Evolutionary conservation across 2,113 vertebrate genomes (phyloP).

Genomic region (Arothron firmamentum): DNA sequence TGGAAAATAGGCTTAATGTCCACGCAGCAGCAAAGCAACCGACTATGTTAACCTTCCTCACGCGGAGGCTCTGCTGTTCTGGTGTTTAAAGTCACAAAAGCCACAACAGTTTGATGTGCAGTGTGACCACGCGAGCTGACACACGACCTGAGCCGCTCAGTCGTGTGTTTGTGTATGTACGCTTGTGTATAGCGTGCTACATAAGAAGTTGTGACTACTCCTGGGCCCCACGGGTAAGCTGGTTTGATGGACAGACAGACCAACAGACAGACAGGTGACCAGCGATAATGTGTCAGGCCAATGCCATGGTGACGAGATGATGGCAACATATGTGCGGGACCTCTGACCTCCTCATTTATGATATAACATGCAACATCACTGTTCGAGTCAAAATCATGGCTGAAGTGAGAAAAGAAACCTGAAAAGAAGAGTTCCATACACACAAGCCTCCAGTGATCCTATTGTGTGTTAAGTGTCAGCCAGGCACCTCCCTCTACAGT

Average conservation of each 20-base stretch:
- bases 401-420: slow-evolving; percentile 24
- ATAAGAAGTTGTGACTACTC: slow-evolving; percentile 58
- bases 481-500: slow-evolving; percentile 42
- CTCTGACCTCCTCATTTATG: slow-evolving; percentile 41
- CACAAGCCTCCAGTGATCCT: slow-evolving; percentile 34
- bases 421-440: slow-evolving; percentile 48
- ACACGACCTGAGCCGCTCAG: slow-evolving; percentile 50
- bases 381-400: slow-evolving; percentile 13
- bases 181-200: slow-evolving; percentile 20
- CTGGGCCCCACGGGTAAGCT: slow-evolving; percentile 60
- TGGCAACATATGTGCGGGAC: slow-evolving; percentile 18
- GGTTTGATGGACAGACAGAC: slow-evolving; percentile 53
- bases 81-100: slow-evolving; percentile 62
- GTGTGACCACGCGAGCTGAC: slow-evolving; percentile 65
- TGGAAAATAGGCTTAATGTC: slow-evolving; percentile 70
- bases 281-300: slow-evolving; percentile 56
- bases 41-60: slow-evolving; percentile 50
- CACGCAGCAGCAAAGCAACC: slow-evolving; percentile 32
- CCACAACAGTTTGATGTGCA: slow-evolving; percentile 52
- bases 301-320: slow-evolving; percentile 50
- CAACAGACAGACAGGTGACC: slow-evolving; percentile 62
- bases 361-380: slow-evolving; percentile 42
- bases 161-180: slow-evolving; percentile 11
- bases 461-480: slow-evolving; percentile 60
- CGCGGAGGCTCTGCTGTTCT: slow-evolving; percentile 1